Conservation (phyloP, 2,113 vertebrate species). For the Syngnathoides biaculeatus region DNA sequence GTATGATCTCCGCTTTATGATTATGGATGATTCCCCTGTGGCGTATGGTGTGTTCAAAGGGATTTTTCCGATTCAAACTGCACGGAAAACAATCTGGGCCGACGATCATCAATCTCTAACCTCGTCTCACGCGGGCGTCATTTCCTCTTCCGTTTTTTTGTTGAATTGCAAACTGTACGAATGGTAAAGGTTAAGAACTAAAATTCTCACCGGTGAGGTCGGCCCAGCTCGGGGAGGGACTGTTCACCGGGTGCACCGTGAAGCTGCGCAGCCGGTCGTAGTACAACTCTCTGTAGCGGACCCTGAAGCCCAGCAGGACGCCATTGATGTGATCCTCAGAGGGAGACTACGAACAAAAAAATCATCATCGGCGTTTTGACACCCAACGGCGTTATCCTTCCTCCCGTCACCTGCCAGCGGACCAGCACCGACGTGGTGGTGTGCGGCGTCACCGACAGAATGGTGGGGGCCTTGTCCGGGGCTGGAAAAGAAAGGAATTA, state of each 20-base stretch:
- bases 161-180: not conserved
- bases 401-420: constrained; percentile 86
- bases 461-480: constrained; percentile 88
- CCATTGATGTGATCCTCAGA: constrained; percentile 92
- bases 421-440: constrained; percentile 95
- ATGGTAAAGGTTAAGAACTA: not conserved
- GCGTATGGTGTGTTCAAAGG: no score
- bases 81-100: no score
- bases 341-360: constrained; percentile 72
- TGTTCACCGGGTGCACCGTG: constrained; percentile 75
- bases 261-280: constrained; percentile 81
- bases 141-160: not conserved
- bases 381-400: no score
- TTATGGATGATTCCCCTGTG: no score
- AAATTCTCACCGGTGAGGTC: constrained; percentile 86
- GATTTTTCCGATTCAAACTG: no score
- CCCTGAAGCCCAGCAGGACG: constrained; percentile 89
- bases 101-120: no score
- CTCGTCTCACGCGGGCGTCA: no score
- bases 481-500: constrained; percentile 63
- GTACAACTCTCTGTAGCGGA: constrained; percentile 86
- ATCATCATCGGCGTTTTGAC: not conserved
- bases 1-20: no score
- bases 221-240: constrained; percentile 76
- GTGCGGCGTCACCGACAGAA: constrained; percentile 91